Conservation (phyloP, 2,797 vertebrate species). For the Coreius guichenoti region DNA sequence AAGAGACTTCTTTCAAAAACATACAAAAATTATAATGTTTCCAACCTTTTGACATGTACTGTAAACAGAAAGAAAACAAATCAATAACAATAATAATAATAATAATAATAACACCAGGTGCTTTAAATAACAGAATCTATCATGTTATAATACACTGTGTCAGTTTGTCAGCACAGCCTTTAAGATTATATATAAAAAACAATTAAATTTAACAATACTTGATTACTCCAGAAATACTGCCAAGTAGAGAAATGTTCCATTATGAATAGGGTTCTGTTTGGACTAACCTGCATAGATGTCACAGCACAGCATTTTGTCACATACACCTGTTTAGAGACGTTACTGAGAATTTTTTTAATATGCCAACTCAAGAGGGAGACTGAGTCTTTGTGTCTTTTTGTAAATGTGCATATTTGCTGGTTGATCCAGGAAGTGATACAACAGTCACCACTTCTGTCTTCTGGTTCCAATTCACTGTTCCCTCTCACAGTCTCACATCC, state of each 20-base stretch:
- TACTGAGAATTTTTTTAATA: not conserved
- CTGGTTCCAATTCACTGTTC: slow-evolving; percentile 42
- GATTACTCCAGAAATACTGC: not conserved
- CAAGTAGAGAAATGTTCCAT: not conserved
- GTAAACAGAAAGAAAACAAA: not conserved
- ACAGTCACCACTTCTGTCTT: slow-evolving; percentile 36
- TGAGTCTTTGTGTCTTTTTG: not conserved
- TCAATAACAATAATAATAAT: not conserved
- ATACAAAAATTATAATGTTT: too few species aligned
- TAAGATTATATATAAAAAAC: not conserved
- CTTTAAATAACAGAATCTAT: not conserved
- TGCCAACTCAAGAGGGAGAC: slow-evolving; percentile 28
- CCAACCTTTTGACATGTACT: not conserved
- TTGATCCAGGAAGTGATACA: slow-evolving; percentile 67
- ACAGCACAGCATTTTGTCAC: slow-evolving; percentile 62
- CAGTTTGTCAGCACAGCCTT: not conserved
- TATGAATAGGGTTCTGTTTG: not conserved
- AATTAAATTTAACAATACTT: too few species aligned
- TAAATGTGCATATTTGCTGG: slow-evolving; percentile 2
- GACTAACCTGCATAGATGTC: slow-evolving; percentile 72
- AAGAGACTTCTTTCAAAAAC: not conserved
- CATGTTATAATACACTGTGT: not conserved
- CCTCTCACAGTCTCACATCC: slow-evolving; percentile 28
- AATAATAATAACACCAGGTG: not conserved
- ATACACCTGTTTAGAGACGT: not conserved